Evolutionary conservation across 2,888 invertebrate genomes (phyloP).

Genomic region (Germaria angustata): DNA sequence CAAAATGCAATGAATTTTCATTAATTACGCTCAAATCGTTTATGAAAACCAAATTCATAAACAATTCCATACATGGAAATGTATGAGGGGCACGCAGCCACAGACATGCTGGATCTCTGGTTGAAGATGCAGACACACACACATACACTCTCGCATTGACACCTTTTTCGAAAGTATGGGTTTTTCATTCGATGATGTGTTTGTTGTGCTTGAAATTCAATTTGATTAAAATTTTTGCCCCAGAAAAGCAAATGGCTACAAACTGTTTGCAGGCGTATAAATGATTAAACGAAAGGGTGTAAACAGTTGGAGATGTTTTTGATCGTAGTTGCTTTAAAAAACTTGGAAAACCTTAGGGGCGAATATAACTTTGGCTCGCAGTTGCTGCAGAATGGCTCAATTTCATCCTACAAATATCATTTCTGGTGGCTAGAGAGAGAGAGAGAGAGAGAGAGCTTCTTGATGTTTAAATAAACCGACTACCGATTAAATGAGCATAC

Average conservation of each 20-base stretch:
- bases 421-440: too few relatives aligned
- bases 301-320: neutral
- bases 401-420: too few relatives aligned
- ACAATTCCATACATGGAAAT: neutral
- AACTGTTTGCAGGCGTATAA: neutral
- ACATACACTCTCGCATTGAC: neutral
- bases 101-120: neutral
- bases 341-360: too few relatives aligned
- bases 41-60: conserved; percentile 37
- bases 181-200: too few relatives aligned
- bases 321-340: too few relatives aligned
- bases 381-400: too few relatives aligned
- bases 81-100: neutral
- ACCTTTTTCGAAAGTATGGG: too few relatives aligned
- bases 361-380: too few relatives aligned
- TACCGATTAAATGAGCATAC: too few relatives aligned
- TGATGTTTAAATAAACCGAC: too few relatives aligned
- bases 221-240: neutral
- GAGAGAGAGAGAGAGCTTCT: too few relatives aligned
- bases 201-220: conserved; percentile 40
- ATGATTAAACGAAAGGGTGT: conserved; percentile 1
- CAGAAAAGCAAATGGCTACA: conserved; percentile 30
- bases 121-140: conserved; percentile 1
- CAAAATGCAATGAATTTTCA: conserved; percentile 77
- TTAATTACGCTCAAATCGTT: conserved; percentile 73